Base-by-base conservation (phyloP, 2,888 invertebrate genomes). In the Cataglyphis albicans region DNA sequence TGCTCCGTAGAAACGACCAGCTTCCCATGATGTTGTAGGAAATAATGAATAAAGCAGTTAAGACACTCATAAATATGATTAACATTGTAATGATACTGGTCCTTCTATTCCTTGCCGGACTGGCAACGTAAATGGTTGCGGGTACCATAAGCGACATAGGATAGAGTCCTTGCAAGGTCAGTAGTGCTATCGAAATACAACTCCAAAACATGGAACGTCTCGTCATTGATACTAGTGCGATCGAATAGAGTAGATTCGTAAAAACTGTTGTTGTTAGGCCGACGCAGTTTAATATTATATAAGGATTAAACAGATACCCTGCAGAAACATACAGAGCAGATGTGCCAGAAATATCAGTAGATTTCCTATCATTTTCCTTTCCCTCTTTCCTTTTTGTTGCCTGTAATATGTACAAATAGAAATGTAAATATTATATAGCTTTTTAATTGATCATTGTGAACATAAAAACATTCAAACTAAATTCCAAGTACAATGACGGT, bases 241-340 rank as follows among this genome's bases (percentile, higher is more conserved):
- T 91, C 0, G 98, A 96, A 41, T 98, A 95, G 67, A 97, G 95
- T n/a, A 98, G 95, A 95, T 99, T 99, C 90, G 97, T 97, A 89
- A 99, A 97, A 15, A 98, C 98, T 1, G 98, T 98, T 2, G 99
- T 98, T 0, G 99, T 98, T 94, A 97, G 96, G 12, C 98, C 98
- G 44, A 97, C 97, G 95, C 98, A 99, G 91, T 97, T 98, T 78
- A 98, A 95, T 81, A 99, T 96, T 44, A 97, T 97, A 93, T 98
- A 98, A 0, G 99, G 99, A 95, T 98, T 98, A 91, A 98, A 98
- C 61, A 98, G 95, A 95, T 98, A 98, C 0, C 97, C 97, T 32
- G 97, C 96, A 10, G 97, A 95, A 0, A 98, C 98, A 94, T 97
- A 97, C 86, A 96, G 84, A 76, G 92, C 89, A 2, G 93, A 91